Evolutionary conservation across 2,797 vertebrate genomes (phyloP).

Genomic region (Chaenodraco wilsoni): DNA sequence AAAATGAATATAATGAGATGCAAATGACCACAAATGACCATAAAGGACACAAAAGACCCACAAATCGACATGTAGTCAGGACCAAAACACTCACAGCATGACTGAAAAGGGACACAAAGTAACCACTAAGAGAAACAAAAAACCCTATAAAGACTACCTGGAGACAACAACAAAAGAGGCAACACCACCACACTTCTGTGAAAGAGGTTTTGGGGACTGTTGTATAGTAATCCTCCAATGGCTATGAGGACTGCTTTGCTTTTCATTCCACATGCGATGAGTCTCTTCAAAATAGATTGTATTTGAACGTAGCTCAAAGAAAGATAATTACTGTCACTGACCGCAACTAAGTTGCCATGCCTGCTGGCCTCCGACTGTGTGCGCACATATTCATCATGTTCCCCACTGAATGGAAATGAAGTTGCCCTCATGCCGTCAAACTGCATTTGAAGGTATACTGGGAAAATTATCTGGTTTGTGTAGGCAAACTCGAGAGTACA

Average conservation of each 20-base stretch:
- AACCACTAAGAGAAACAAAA: too few relatives aligned
- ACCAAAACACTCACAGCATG: too few relatives aligned
- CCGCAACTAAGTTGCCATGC: slow-evolving; percentile 27
- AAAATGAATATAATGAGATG: too few relatives aligned
- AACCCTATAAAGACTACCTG: too few relatives aligned
- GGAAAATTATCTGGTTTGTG: slow-evolving; percentile 82
- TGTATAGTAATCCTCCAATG: not conserved
- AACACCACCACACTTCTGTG: too few relatives aligned
- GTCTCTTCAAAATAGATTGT: slow-evolving; percentile 17
- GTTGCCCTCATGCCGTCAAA: slow-evolving; percentile 51
- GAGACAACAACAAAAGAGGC: too few relatives aligned
- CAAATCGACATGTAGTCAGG: too few relatives aligned
- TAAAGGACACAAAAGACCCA: too few relatives aligned
- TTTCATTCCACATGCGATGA: slow-evolving; percentile 5
- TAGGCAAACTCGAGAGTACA: slow-evolving; percentile 72
- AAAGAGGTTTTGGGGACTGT: too few relatives aligned
- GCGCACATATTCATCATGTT: slow-evolving; percentile 25
- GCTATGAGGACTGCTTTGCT: not conserved
- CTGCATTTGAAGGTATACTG: slow-evolving; percentile 60
- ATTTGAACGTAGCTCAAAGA: slow-evolving; percentile 41
- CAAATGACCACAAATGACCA: too few relatives aligned
- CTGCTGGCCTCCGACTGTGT: slow-evolving; percentile 31
- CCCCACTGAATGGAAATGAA: slow-evolving; percentile 61
- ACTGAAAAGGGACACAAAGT: too few relatives aligned
- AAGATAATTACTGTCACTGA: slow-evolving; percentile 58